Evolutionary conservation across 1,140 invertebrate species (phyloP).

Genomic region (Solenopsis fugax): DNA sequence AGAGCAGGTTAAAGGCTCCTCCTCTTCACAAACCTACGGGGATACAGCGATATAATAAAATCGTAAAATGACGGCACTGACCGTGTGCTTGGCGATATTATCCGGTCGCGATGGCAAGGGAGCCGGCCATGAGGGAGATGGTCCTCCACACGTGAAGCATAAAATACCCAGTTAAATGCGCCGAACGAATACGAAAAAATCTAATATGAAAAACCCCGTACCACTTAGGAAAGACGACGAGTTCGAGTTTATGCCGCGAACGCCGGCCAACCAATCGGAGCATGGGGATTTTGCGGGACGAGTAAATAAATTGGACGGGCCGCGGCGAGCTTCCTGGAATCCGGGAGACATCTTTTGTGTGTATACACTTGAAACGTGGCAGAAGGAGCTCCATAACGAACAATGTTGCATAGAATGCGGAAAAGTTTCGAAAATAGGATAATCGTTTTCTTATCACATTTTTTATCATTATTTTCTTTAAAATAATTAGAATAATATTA

Average conservation of each 20-base stretch:
- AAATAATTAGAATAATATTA: neutral
- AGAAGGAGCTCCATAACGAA: neutral
- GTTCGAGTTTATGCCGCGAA: constrained; percentile 72
- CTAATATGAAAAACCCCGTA: constrained; percentile 70
- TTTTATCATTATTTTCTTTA: neutral
- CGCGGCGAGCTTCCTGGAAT: constrained; percentile 73
- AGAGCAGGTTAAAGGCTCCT: constrained; percentile 24
- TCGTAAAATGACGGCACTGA: constrained; percentile 81
- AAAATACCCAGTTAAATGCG: constrained; percentile 77
- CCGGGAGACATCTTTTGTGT: constrained; percentile 56
- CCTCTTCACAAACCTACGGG: constrained; percentile 37
- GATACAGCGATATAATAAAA: constrained; percentile 79
- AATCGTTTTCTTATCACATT: neutral
- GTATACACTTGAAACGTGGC: neutral
- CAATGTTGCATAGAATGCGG: constrained; percentile 31
- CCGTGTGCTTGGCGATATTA: constrained; percentile 79
- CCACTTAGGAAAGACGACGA: constrained; percentile 60
- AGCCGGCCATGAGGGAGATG: constrained; percentile 43
- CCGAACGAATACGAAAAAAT: constrained; percentile 76
- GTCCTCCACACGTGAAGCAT: constrained; percentile 69
- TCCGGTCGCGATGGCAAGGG: constrained; percentile 72
- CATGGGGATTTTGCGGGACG: constrained; percentile 64
- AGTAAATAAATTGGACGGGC: constrained; percentile 77
- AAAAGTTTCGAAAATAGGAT: neutral
- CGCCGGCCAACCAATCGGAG: constrained; percentile 69